Evolutionary conservation across 2,888 invertebrate genomes (phyloP).

Genomic region (Spodoptera exigua): DNA sequence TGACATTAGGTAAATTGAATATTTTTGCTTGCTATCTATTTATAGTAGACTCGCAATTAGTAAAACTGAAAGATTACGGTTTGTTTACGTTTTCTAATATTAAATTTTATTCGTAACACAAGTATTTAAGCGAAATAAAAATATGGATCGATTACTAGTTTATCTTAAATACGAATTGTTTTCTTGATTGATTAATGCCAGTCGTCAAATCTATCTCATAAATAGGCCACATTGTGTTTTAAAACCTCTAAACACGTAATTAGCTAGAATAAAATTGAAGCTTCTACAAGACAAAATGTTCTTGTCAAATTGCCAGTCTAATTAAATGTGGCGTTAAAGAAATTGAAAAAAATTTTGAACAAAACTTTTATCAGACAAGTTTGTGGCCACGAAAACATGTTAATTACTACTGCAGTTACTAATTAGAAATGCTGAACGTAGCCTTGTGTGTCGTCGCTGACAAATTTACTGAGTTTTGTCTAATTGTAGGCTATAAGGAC

Average conservation of each 20-base stretch:
- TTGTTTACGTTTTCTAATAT: too few species aligned
- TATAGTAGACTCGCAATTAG: too few species aligned
- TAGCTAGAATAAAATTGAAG: too few species aligned
- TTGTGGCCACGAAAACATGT: slow-evolving; percentile 29
- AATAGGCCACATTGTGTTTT: background rate
- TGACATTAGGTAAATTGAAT: background rate
- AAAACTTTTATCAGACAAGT: slow-evolving; percentile 13
- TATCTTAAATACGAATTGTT: too few species aligned
- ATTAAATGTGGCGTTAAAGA: slow-evolving; percentile 20
- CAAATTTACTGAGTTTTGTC: slow-evolving; percentile 42
- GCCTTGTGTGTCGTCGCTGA: slow-evolving; percentile 43
- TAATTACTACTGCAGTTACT: slow-evolving; percentile 33
- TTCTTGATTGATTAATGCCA: too few species aligned
- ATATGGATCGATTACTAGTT: too few species aligned
- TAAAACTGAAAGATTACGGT: too few species aligned
- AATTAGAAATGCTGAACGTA: slow-evolving; percentile 18
- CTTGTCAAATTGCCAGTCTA: slow-evolving; percentile 22
- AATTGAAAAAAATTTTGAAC: slow-evolving; percentile 9
- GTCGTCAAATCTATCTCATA: too few species aligned
- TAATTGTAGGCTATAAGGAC: slow-evolving; percentile 32
- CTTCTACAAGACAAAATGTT: background rate
- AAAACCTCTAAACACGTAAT: background rate
- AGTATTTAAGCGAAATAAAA: too few species aligned
- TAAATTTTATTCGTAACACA: too few species aligned
- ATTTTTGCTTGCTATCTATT: too few species aligned